A percentile compares a stretch with the other conserved stretches of the same genome.
phyloP scores from a whole-genome alignment of 2,888 invertebrate species.

The Leucoma salicis region DNA sequence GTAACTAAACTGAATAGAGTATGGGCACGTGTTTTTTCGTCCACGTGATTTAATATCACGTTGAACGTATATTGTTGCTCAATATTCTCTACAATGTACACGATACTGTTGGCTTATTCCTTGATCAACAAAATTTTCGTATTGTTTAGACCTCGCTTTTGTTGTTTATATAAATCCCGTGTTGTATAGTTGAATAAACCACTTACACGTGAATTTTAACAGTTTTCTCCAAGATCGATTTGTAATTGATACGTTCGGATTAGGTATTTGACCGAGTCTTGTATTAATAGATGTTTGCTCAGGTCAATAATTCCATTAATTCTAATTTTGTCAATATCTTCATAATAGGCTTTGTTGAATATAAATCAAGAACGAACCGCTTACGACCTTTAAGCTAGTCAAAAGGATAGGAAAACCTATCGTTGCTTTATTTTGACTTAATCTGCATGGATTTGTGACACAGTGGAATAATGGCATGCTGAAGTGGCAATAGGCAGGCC shows the following conservation, averaged over 20 bases:
- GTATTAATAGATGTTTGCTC: neutral
- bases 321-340: neutral
- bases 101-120: constrained; percentile 5
- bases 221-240: neutral
- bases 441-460: no score
- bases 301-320: neutral
- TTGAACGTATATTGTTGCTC: constrained; percentile 25
- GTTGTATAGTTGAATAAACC: neutral
- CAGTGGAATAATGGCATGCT: no score
- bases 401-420: no score
- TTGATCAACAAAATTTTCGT: constrained; percentile 12
- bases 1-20: constrained; percentile 8
- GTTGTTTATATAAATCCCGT: neutral
- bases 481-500: no score
- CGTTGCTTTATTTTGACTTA: no score
- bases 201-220: neutral
- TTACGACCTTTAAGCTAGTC: no score
- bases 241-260: neutral
- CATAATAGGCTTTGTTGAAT: neutral
- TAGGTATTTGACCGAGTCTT: neutral
- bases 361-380: neutral
- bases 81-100: constrained; percentile 12
- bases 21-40: constrained; percentile 17
- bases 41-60: constrained; percentile 30
- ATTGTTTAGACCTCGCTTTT: constrained; percentile 1